phyloP scores from a whole-genome alignment of 2,888 invertebrate species.

The Dugesia japonica region DNA sequence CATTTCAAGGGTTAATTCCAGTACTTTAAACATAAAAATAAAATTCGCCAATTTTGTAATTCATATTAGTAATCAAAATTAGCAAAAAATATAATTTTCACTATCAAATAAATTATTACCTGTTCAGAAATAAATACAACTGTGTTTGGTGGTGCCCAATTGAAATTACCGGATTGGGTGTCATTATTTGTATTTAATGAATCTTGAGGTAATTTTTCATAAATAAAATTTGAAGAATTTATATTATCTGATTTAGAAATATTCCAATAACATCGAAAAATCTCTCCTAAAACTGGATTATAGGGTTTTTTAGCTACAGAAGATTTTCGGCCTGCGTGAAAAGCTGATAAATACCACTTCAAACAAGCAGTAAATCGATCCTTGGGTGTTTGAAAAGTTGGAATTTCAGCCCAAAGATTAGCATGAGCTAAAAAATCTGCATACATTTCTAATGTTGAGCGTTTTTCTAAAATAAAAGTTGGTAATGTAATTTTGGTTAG shows the following conservation, averaged over 20 bases:
- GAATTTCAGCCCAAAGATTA: slow-evolving; percentile 57
- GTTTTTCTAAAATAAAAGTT: slow-evolving; percentile 87
- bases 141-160: slow-evolving; percentile 72
- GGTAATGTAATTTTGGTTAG: slow-evolving; percentile 93
- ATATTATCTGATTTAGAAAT: not conserved
- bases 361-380: slow-evolving; percentile 84
- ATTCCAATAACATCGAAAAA: slow-evolving; percentile 56
- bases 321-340: slow-evolving; percentile 90
- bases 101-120: slow-evolving; percentile 52
- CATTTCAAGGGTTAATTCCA: too few species aligned
- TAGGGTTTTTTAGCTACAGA: slow-evolving; percentile 90
- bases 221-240: slow-evolving; percentile 36
- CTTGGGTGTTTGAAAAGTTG: slow-evolving; percentile 40
- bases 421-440: slow-evolving; percentile 99
- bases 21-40: too few species aligned
- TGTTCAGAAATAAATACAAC: slow-evolving; percentile 88
- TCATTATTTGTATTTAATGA: not conserved
- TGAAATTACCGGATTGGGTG: slow-evolving; percentile 49
- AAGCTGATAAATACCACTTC: slow-evolving; percentile 89
- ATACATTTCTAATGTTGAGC: slow-evolving; percentile 95
- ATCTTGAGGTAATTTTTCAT: not conserved
- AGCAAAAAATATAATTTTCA: too few species aligned
- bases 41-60: too few species aligned
- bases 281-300: slow-evolving; percentile 81
- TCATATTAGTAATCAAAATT: too few species aligned